Base-by-base conservation (phyloP, 2,888 invertebrate species). In the Nudaria mundana region DNA sequence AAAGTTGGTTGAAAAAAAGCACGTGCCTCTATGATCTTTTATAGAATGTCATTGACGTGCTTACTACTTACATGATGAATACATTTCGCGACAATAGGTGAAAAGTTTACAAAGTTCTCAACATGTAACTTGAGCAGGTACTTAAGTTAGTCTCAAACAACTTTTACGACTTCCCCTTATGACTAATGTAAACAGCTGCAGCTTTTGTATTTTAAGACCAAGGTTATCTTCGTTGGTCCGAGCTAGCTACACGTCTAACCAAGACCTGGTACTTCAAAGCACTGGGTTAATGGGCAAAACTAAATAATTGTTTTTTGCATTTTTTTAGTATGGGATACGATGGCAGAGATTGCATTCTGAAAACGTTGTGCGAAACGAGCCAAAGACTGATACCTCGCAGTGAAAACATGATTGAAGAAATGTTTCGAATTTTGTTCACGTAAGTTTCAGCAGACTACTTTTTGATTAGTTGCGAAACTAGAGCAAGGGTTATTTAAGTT, bases 311-410 rank as follows among this genome's bases (percentile, higher is more conserved):
- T n/a, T n/a, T n/a, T n/a, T n/a, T n/a, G n/a, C n/a, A 5, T 20
- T 7, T 20, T 20, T 82, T 4, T 70, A 94, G 94, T 49, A 93
- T 94, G 91, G 94, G 94, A 0, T 92, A 92, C 56, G 89, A 92
- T 56, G 94, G 94, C 0, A 83, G 91, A 35, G 84, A 90, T 2
- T 94, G 94, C 63, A 82, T 94, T 30, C 76, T 92, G 16, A 90
- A 92, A 31, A 91, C 93, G 0, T 74, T 94, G 0, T 94, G 94
- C 63, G 94, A 94, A 66, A 91, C 92, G 5, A 89, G 91, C 0
- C 91, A 91, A 47, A 81, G 89, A 29, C 77, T 93, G 32, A 76
- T 85, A 12, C 85, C 89, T 1, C 90, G 87, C 30, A 90, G 89
- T 13, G 88, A 86, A 11, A 92, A 91, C 37, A 85, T 93, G 66